Evolutionary conservation across 2,888 invertebrate species (phyloP).

Genomic region (Temnothorax ravouxi): DNA sequence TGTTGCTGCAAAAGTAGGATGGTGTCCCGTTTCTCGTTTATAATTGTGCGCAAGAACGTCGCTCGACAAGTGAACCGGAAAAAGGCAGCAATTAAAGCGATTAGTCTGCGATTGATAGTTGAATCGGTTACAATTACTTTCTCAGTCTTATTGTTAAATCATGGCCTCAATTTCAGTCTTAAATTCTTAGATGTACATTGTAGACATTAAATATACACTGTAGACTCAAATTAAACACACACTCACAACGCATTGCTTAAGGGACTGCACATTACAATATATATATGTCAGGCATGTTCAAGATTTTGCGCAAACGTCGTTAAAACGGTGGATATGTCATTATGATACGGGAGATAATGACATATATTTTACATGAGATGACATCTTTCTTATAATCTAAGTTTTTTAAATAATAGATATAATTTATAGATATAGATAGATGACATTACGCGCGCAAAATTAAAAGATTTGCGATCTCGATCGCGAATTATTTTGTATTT

Average conservation of each 20-base stretch:
- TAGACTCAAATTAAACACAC: not conserved
- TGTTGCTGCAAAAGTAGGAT: not conserved
- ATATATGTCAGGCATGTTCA: not conserved
- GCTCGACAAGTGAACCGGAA: slow-evolving; percentile 50
- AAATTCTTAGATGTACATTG: not conserved
- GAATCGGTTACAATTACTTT: slow-evolving; percentile 47
- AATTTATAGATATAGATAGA: not conserved
- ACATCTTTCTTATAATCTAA: not conserved
- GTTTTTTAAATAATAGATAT: not conserved
- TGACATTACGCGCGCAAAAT: too few species aligned
- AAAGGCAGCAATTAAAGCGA: slow-evolving; percentile 55
- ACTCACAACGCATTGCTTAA: not conserved
- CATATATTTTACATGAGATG: not conserved
- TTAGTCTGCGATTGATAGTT: slow-evolving; percentile 45
- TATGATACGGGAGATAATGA: not conserved
- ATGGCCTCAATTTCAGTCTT: slow-evolving; percentile 42
- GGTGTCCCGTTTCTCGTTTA: not conserved
- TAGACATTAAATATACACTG: not conserved
- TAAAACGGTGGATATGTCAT: not conserved
- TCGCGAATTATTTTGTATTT: not conserved
- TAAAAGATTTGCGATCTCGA: not conserved
- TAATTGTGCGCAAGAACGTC: slow-evolving; percentile 19
- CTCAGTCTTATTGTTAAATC: slow-evolving; percentile 51
- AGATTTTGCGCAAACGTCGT: not conserved
- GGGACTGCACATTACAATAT: not conserved